Evolutionary conservation across 2,888 invertebrate genomes (phyloP), one percentile per base, ranked within the genome.

Genomic region (Netelia fuscicornis): DNA sequence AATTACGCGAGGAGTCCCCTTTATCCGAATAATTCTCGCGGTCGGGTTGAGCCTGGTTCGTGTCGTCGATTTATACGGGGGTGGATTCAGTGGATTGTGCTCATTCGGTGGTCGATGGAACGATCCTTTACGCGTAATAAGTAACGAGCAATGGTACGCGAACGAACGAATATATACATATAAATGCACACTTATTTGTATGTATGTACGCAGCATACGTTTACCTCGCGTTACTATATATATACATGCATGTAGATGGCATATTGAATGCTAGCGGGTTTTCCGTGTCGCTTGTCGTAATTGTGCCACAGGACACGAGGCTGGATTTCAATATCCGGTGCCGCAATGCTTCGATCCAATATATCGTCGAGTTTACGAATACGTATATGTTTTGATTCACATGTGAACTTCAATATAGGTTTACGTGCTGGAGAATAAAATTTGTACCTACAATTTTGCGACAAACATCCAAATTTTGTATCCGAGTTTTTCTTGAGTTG

Each of bases 271-370:
- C 37, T 42, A 20, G 48, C 64, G 71, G 70, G 37, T 79, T 79
- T 82, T 81, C 65, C 71, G 78, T 70, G 71, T 82, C 82, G 67
- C 54, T 78, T 44, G 62, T 2, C 54, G 52, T 82, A 81, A 82
- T 81, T 71, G 64, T 65, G 37, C 68, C 30, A 17, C 64, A 60
- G 25, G 70, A 79, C 64, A 74, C 68, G 64, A 67, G 52, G 86
- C 88, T 88, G 87, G 85, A 81, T 88, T 87, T 86, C 89, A 85
- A 88, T 90, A 85, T 86, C 88, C 86, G 74, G 86, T 70, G 6
- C 30, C 5, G 71, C 58, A 74, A 20, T 79, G 83, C 85, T 81
- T 88, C 86, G 80, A 89, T 90, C 86, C 86, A 79, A 72, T 37
- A 67, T 71, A 77, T 67, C 81, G 72, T 68, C 76, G 86, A 87